These are phyloP conservation scores for Patella ulyssiponensis DNA, from an alignment of 2,888 invertebrate genomes.

Conservation along the genomic window DNA sequence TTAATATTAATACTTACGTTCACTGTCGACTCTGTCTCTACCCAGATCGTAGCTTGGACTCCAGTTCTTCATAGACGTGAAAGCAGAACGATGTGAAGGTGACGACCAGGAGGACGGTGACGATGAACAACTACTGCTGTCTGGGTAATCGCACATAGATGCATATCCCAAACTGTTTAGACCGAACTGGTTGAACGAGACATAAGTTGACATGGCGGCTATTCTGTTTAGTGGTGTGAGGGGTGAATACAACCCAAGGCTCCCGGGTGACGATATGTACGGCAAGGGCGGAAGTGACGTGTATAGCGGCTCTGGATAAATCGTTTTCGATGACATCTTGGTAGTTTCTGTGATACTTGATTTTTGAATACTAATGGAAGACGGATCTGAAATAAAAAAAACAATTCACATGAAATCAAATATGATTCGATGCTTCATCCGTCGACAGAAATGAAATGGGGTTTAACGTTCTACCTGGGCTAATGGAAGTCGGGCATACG, in stretches of 20 bases:
- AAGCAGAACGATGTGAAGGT: not conserved
- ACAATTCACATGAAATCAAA: too few relatives aligned
- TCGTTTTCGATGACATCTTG: not conserved
- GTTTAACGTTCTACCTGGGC: too few relatives aligned
- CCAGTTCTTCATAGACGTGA: not conserved
- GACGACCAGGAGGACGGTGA: not conserved
- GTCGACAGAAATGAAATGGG: too few relatives aligned
- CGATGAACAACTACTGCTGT: not conserved
- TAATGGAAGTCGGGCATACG: too few relatives aligned
- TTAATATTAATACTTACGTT: constrained; percentile 12
- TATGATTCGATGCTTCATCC: too few relatives aligned
- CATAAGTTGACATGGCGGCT: constrained; percentile 20
- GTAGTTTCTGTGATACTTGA: too few relatives aligned
- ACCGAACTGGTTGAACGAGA: constrained; percentile 40
- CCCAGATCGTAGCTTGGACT: constrained; percentile 10
- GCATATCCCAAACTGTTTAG: constrained; percentile 49
- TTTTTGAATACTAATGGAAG: too few relatives aligned
- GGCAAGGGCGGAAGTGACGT: constrained; percentile 5
- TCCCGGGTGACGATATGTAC: constrained; percentile 7
- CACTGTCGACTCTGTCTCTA: constrained; percentile 16
- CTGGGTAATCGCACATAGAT: constrained; percentile 28
- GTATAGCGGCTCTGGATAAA: constrained; percentile 19
- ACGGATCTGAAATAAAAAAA: too few relatives aligned
- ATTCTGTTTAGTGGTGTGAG: constrained; percentile 5
- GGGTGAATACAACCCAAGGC: constrained; percentile 21